Evolutionary conservation across 1,140 invertebrate genomes (phyloP), one percentile per base, ranked within the genome.

Genomic region (Kradibia gibbosae): DNA sequence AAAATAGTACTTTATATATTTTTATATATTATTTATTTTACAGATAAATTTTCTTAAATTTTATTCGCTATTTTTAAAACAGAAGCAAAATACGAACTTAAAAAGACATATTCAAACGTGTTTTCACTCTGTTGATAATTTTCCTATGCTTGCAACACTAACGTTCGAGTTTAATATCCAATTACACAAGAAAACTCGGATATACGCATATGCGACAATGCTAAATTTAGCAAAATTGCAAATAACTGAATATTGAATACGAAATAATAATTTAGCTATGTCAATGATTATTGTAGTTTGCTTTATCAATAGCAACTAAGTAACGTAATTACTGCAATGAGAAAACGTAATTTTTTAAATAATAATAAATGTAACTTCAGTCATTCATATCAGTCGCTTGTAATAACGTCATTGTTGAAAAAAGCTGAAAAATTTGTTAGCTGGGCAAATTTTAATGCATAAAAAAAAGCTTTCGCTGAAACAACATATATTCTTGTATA

Each of bases 171-270:
- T 65, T 65, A 65, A 65, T 65, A 65, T 20, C 22, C 31, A 36
- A 28, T 65, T 67, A n/a, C 34, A 22, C 62, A 67, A 67, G 5
- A 34, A 65, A 36, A 36, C 28, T 34, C 34, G 31, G 13, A 1
- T n/a, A 5, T 39, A 39, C 20, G 34, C 11, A 8, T 10, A n/a
- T 39, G n/a, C 60, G n/a, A 15, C 62, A n/a, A 20, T 67, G 34
- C 31, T 67, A 67, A 67, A 36, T 67, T 67, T 28, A 39, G 34
- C 28, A 22, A 57, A 57, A 57, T n/a, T n/a, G n/a, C n/a, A n/a
- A n/a, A n/a, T n/a, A n/a, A n/a, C n/a, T n/a, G n/a, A n/a, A n/a
- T n/a, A n/a, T n/a, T n/a, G n/a, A n/a, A n/a, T n/a, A n/a, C n/a
- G n/a, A n/a, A n/a, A n/a, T n/a, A n/a, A n/a, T 60, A 28, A 31